Conservation (phyloP, 2,797 vertebrate genomes). For the Coreius guichenoti region DNA sequence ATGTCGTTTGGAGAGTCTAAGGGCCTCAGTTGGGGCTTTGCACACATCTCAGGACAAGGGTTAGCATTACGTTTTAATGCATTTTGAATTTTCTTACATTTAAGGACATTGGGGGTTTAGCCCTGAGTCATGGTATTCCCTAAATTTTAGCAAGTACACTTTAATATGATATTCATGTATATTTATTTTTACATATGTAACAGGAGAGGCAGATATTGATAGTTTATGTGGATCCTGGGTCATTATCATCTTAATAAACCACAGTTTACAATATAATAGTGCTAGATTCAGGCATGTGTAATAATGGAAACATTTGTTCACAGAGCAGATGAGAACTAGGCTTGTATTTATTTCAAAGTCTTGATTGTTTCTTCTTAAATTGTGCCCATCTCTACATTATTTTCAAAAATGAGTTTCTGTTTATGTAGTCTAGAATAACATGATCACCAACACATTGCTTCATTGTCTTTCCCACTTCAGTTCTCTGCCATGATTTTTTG, state of each 20-base stretch:
- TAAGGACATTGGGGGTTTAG: not conserved
- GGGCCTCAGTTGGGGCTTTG: constrained; percentile 34
- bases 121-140: not conserved
- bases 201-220: not conserved
- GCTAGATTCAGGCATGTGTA: not conserved
- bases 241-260: not conserved
- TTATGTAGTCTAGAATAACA: not conserved
- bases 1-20: constrained; percentile 58
- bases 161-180: not conserved
- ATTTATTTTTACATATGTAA: not conserved
- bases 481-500: not conserved
- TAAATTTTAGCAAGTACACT: not conserved
- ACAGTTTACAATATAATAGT: not conserved
- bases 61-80: constrained; percentile 75
- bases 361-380: too few species aligned
- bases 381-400: not conserved
- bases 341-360: too few species aligned
- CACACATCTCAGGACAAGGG: constrained; percentile 56
- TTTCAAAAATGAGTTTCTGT: not conserved
- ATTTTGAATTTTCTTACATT: constrained; percentile 60
- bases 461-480: not conserved
- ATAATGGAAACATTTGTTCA: not conserved
- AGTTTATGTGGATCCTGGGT: too few species aligned
- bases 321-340: not conserved
- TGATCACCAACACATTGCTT: not conserved